Conservation (phyloP, 2,113 vertebrate species). For the Tragulus kanchil region DNA sequence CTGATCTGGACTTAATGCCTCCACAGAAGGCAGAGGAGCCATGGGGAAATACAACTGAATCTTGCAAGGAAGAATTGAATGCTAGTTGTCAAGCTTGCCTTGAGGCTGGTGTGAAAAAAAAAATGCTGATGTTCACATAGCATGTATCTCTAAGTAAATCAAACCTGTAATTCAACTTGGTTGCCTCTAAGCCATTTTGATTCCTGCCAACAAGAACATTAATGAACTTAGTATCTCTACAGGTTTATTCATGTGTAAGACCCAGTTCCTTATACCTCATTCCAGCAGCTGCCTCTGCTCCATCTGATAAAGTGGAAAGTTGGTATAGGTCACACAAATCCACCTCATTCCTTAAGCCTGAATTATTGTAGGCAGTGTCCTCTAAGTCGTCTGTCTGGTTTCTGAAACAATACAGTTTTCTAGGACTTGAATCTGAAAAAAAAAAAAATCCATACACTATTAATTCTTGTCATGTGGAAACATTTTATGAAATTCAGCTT, state of each 20-base stretch:
- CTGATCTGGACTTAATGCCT: neutral
- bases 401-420: slow-evolving; percentile 37
- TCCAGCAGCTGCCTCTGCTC: slow-evolving; percentile 9
- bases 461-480: slow-evolving; percentile 38
- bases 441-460: neutral
- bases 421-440: slow-evolving; percentile 10
- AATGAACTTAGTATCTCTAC: slow-evolving; percentile 63
- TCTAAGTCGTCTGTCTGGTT: neutral
- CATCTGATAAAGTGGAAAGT: slow-evolving; percentile 25
- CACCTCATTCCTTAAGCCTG: neutral
- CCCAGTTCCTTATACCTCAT: slow-evolving; percentile 9
- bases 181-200: slow-evolving; percentile 68
- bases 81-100: slow-evolving; percentile 43
- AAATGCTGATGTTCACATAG: slow-evolving; percentile 64
- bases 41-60: neutral
- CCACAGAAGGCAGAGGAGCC: neutral
- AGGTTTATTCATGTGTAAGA: slow-evolving; percentile 63
- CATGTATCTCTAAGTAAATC: slow-evolving; percentile 73
- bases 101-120: slow-evolving; percentile 63
- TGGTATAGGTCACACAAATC: neutral
- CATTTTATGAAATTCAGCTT: neutral
- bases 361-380: neutral
- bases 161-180: slow-evolving; percentile 79
- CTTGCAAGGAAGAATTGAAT: slow-evolving; percentile 47
- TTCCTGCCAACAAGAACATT: slow-evolving; percentile 73